phyloP scores from a whole-genome alignment of 2,888 invertebrate genomes.

The Operophtera brumata region DNA sequence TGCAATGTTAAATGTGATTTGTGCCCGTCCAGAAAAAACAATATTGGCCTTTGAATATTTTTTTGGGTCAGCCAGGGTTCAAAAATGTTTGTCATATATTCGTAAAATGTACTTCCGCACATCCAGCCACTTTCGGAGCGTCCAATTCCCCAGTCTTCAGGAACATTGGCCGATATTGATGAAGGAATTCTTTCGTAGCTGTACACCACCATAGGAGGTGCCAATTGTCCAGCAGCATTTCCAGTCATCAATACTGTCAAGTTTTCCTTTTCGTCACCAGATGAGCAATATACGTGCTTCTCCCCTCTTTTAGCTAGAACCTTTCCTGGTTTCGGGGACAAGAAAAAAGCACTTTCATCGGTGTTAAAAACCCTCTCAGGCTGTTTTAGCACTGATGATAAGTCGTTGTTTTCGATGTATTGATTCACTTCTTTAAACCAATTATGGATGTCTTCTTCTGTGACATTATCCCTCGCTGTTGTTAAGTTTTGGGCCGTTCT shows the following conservation, averaged over 20 bases:
- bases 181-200: constrained; percentile 21
- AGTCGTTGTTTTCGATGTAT: constrained; percentile 29
- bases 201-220: constrained; percentile 25
- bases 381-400: constrained; percentile 29
- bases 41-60: neutral
- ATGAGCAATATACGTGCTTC: constrained; percentile 31
- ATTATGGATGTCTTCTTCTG: constrained; percentile 29
- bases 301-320: constrained; percentile 34
- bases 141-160: constrained; percentile 3
- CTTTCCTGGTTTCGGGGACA: constrained; percentile 27
- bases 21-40: constrained; percentile 3
- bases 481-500: constrained; percentile 37
- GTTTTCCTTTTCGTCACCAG: constrained; percentile 34
- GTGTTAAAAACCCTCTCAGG: constrained; percentile 31
- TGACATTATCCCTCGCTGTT: constrained; percentile 29
- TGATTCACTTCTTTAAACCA: constrained; percentile 33
- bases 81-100: neutral
- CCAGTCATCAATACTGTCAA: constrained; percentile 31
- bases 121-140: constrained; percentile 6
- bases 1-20: constrained; percentile 3
- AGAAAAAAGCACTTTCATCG: constrained; percentile 36
- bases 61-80: constrained; percentile 2
- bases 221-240: constrained; percentile 27
- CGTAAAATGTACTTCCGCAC: neutral
- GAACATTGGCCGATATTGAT: neutral